A percentile compares a stretch with the other conserved stretches of the same genome.
Conservation (phyloP, 2,797 vertebrate genomes). For the Microctenopoma lineatum region DNA sequence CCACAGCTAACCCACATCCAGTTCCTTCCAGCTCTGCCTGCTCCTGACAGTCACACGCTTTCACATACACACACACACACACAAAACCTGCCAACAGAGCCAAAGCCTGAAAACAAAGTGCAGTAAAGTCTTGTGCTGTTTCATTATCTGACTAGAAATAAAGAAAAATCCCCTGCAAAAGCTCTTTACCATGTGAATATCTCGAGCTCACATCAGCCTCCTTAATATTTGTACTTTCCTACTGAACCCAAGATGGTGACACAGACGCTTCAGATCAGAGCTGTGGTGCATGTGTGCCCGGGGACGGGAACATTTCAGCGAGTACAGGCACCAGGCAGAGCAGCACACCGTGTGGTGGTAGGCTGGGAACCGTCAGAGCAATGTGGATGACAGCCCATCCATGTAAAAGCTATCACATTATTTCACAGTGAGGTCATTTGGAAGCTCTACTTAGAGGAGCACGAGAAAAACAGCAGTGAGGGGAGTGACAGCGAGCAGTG, state of each 20-base stretch:
- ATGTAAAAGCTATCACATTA: conserved; percentile 59
- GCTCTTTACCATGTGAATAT: too few species aligned
- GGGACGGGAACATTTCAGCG: neutral
- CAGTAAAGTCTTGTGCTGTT: neutral
- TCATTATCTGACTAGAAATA: neutral
- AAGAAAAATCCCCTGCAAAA: too few species aligned
- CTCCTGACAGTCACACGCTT: neutral
- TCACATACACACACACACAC: neutral
- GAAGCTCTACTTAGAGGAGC: conserved; percentile 29
- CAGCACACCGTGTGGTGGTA: neutral
- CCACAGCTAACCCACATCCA: neutral
- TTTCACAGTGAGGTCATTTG: conserved; percentile 55
- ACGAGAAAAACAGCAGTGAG: conserved; percentile 19
- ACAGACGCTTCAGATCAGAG: neutral
- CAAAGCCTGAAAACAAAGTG: conserved; percentile 13
- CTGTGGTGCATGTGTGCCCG: neutral
- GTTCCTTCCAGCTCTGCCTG: neutral
- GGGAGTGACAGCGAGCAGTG: neutral
- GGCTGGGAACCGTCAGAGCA: conserved; percentile 19
- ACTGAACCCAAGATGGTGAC: neutral
- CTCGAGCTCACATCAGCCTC: neutral
- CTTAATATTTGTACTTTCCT: neutral
- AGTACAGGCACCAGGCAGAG: neutral
- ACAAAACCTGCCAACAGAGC: neutral
- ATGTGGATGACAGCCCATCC: conserved; percentile 39